Base-by-base conservation (phyloP, 2,797 vertebrate species). In the Epinephelus coioides region DNA sequence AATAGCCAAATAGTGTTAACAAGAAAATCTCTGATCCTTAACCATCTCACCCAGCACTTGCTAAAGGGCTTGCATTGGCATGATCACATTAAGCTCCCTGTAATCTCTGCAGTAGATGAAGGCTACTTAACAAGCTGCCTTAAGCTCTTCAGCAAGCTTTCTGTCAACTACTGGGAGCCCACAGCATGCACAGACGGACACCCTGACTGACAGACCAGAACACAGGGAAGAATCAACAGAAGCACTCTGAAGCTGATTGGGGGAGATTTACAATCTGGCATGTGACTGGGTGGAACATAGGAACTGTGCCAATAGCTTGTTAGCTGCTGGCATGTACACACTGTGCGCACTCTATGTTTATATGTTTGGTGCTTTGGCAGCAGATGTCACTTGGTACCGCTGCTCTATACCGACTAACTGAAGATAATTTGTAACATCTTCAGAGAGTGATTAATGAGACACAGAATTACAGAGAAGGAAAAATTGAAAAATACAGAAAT, bases 221-320 rank as follows among this genome's bases (percentile, higher is more conserved):
- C 85, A 76, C 68, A 17, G 80, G 53, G 62, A 77, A 76, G 89
- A 78, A 87, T 82, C 84, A 73, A 78, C 88, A 86, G 83, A 80
- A 64, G 86, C 88, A 64, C 88, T 86, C 80, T n/a, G 71, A 89
- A 89, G 85, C 88, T 86, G 87, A 90, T 92, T 86, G 83, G 81
- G 79, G 83, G 88, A 92, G 90, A 92, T 91, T 93, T 91, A 92
- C 87, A 91, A 86, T 88, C 86, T 91, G 93, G 88, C 85, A 82
- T 80, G 74, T 80, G 85, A 90, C 84, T 66, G 87, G 65, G 73
- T 91, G 88, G 90, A 88, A 94, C 91, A 81, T 61, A 76, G 84
- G 84, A 87, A 81, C 79, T 3, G 74, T 84, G 91, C 91, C 92
- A 93, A 88, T 81, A 81, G 86, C 91, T 89, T 86, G 88, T 92